A percentile compares a stretch with the other conserved stretches of the same genome.
These are phyloP conservation scores for Galaxias olidus DNA, from an alignment of 2,797 vertebrate genomes.

Conservation along the genomic window DNA sequence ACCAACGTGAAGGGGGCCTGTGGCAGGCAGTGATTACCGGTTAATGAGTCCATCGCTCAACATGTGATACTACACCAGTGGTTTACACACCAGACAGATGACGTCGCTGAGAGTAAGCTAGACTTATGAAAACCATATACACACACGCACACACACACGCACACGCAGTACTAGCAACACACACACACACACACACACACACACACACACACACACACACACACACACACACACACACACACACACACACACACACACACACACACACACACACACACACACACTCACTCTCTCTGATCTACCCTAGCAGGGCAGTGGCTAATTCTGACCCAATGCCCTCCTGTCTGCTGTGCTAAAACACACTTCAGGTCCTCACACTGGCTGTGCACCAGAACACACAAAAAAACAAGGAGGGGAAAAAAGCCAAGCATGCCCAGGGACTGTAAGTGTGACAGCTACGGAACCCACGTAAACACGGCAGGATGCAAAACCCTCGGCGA, in stretches of 20 bases:
- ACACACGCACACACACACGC: conserved; percentile 13
- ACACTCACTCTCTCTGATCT: conserved; percentile 31
- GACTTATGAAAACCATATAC: background rate
- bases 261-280: conserved; percentile 18
- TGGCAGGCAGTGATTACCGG: too few relatives aligned
- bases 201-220: background rate
- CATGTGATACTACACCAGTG: background rate
- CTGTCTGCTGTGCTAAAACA: too few relatives aligned
- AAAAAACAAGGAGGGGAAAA: too few relatives aligned
- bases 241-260: too few relatives aligned
- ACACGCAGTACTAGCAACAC: conserved; percentile 10
- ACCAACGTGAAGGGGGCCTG: background rate
- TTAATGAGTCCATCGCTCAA: conserved; percentile 7
- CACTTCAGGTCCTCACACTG: too few relatives aligned
- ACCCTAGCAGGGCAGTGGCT: conserved; percentile 7
- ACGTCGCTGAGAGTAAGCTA: conserved; percentile 4
- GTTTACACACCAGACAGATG: background rate
- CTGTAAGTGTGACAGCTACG: too few relatives aligned
- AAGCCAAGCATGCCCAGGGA: too few relatives aligned
- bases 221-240: background rate
- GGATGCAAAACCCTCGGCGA: too few relatives aligned
- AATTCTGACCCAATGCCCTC: too few relatives aligned
- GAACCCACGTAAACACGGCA: conserved; percentile 29
- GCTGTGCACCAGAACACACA: too few relatives aligned
- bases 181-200: conserved; percentile 10